phyloP scores from a whole-genome alignment of 2,888 invertebrate species.

The Acronicta alni region DNA sequence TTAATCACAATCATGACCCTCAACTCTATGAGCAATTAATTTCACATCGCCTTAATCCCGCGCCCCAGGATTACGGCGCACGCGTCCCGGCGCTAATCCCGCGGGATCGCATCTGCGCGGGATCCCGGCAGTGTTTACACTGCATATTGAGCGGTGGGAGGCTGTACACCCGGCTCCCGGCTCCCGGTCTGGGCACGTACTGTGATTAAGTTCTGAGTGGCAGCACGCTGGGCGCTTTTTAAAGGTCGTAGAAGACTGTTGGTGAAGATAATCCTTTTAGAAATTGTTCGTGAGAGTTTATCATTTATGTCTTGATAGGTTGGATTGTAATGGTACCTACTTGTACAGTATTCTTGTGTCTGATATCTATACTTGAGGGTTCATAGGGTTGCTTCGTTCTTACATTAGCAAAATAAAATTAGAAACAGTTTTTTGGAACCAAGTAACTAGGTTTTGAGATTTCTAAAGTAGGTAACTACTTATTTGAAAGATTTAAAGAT shows the following conservation, averaged over 20 bases:
- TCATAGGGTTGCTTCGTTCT: too few species aligned
- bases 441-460: too few species aligned
- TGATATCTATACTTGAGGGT: too few species aligned
- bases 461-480: too few species aligned
- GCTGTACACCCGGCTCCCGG: slow-evolving; percentile 42
- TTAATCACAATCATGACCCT: slow-evolving; percentile 47
- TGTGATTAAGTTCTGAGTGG: slow-evolving; percentile 48
- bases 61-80: slow-evolving; percentile 55
- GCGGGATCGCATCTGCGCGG: slow-evolving; percentile 49
- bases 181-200: slow-evolving; percentile 46
- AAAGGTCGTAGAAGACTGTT: slow-evolving; percentile 29
- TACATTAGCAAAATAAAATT: too few species aligned
- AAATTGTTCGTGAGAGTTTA: slow-evolving; percentile 8
- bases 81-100: slow-evolving; percentile 59
- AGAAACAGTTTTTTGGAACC: too few species aligned
- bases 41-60: slow-evolving; percentile 56
- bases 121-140: slow-evolving; percentile 53
- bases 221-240: slow-evolving; percentile 18
- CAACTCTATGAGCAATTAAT: slow-evolving; percentile 54
- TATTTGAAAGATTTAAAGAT: too few species aligned
- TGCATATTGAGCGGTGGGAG: slow-evolving; percentile 59
- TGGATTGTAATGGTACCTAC: background rate
- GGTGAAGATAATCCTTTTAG: slow-evolving; percentile 19
- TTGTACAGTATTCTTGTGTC: background rate
- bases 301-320: too few species aligned